These are phyloP conservation scores for Drosophila glabriapex DNA, from an alignment of 2,888 invertebrate genomes.

Conservation along the genomic window DNA sequence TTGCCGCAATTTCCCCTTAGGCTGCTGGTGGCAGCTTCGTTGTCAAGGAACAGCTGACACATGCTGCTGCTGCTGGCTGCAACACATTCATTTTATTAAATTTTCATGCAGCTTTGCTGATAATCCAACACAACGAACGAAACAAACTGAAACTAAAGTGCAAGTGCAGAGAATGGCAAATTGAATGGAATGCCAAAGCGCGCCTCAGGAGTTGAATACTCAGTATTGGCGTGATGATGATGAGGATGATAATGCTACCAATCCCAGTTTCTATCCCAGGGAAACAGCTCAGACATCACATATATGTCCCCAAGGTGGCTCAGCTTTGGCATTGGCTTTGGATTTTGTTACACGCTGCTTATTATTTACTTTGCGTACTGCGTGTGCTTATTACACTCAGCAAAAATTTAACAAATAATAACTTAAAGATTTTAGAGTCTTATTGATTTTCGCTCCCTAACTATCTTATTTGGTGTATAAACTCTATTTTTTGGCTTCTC, in stretches of 20 bases:
- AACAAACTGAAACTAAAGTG: constrained; percentile 46
- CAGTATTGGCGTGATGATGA: constrained; percentile 9
- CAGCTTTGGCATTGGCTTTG: constrained; percentile 38
- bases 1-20: constrained; percentile 5
- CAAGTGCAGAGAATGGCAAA: constrained; percentile 54
- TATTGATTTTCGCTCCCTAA: not conserved
- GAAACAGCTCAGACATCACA: constrained; percentile 39
- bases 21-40: constrained; percentile 1
- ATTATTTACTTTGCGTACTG: constrained; percentile 55
- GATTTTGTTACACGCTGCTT: constrained; percentile 43
- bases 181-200: constrained; percentile 42
- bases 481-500: not conserved
- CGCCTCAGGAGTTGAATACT: constrained; percentile 37
- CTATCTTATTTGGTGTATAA: not conserved
- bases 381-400: constrained; percentile 20
- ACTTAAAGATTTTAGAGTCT: not conserved
- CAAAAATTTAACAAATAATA: not conserved
- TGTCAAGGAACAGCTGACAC: constrained; percentile 28
- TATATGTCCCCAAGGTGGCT: constrained; percentile 53
- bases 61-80: constrained; percentile 23
- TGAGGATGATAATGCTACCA: constrained; percentile 3
- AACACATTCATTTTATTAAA: constrained; percentile 68
- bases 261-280: constrained; percentile 9
- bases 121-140: constrained; percentile 56
- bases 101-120: constrained; percentile 77